Conservation (phyloP, 35 echinoderm and acorn worm species). For the Apostichopus californicus region DNA sequence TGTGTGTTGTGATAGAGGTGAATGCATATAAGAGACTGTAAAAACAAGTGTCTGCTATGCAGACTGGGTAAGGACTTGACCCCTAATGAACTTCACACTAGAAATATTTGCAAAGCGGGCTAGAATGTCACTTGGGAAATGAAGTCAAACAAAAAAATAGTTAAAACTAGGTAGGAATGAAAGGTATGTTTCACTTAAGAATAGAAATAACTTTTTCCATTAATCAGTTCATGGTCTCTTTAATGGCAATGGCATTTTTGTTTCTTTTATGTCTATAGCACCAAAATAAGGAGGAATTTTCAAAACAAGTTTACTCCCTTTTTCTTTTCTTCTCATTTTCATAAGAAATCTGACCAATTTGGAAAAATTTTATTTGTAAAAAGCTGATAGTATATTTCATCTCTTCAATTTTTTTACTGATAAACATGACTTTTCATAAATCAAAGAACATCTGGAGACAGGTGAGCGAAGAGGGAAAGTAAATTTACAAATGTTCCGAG, state of each 20-base stretch:
- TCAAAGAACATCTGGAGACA: too few relatives aligned
- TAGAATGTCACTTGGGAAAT: neutral
- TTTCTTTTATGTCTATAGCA: neutral
- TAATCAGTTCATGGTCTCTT: too few relatives aligned
- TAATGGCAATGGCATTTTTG: too few relatives aligned
- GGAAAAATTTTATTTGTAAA: too few relatives aligned
- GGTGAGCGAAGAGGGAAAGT: too few relatives aligned
- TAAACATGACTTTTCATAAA: too few relatives aligned
- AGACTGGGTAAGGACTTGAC: neutral
- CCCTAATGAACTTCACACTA: neutral
- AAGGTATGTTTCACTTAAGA: neutral
- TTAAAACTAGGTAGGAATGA: neutral
- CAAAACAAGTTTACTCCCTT: neutral
- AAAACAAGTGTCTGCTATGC: neutral
- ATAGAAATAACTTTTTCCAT: neutral
- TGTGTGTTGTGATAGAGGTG: too few relatives aligned
- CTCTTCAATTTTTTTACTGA: too few relatives aligned
- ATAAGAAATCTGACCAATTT: too few relatives aligned
- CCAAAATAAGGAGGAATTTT: neutral
- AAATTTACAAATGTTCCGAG: too few relatives aligned
- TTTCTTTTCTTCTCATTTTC: neutral
- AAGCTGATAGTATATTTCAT: too few relatives aligned
- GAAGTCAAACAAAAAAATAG: neutral
- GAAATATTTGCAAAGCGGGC: neutral
- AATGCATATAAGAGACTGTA: too few relatives aligned